Conservation (phyloP, 2,113 vertebrate genomes). For the Forbesichthys papilliferus region DNA sequence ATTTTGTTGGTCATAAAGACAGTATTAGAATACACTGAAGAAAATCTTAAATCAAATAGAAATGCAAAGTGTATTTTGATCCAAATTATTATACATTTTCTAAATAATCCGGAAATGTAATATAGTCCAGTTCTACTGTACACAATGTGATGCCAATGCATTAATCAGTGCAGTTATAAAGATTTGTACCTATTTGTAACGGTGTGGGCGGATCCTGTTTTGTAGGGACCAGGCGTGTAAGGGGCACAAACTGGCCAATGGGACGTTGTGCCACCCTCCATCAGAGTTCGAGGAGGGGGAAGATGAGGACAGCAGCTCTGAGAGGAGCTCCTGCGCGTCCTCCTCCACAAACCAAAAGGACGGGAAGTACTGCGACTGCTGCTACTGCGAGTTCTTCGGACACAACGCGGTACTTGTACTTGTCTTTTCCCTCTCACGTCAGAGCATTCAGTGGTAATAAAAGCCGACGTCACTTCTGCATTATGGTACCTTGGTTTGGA, state of each 20-base stretch:
- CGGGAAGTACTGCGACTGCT: slow-evolving; percentile 99
- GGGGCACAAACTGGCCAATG: slow-evolving; percentile 92
- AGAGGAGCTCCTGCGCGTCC: slow-evolving; percentile 97
- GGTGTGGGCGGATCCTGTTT: slow-evolving; percentile 1
- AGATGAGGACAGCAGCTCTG: slow-evolving; percentile 98
- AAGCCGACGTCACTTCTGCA: background rate
- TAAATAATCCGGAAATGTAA: background rate
- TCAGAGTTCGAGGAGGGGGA: slow-evolving; percentile 94
- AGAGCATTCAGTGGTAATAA: background rate
- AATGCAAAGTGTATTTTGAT: too few relatives aligned
- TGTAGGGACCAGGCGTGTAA: slow-evolving; percentile 93
- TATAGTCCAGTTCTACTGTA: background rate
- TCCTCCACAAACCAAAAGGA: slow-evolving; percentile 97
- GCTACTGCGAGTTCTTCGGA: slow-evolving; percentile 99
- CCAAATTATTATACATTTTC: background rate
- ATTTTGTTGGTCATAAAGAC: too few relatives aligned
- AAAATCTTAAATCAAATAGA: too few relatives aligned
- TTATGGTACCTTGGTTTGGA: too few relatives aligned
- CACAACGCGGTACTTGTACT: slow-evolving; percentile 90
- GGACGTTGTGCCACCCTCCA: slow-evolving; percentile 85
- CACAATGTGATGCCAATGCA: background rate
- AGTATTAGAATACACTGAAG: too few relatives aligned
- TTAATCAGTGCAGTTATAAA: slow-evolving; percentile 3
- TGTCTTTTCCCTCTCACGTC: background rate
- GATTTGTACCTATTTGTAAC: background rate